Conservation (phyloP, 2,113 vertebrate species). For the Rhombomys opimus region DNA sequence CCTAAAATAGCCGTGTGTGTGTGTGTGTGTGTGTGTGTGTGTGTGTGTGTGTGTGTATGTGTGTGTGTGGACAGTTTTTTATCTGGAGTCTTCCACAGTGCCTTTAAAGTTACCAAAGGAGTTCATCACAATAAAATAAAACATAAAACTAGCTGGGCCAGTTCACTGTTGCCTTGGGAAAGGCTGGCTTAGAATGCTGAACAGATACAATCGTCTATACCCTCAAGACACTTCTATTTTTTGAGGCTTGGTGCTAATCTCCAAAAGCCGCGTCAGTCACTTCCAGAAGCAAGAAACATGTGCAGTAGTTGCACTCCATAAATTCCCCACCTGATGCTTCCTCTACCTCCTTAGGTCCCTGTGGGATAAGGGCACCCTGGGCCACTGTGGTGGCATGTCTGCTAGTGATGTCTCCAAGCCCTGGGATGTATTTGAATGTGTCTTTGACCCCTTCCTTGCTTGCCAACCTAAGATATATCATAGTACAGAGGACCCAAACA, state of each 20-base stretch:
- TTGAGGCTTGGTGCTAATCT: neutral
- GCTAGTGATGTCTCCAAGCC: neutral
- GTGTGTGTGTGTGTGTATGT: neutral
- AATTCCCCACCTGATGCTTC: neutral
- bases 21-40: neutral
- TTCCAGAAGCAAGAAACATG: neutral
- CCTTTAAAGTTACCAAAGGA: conserved; percentile 16
- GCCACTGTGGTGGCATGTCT: neutral
- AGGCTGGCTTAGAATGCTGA: neutral
- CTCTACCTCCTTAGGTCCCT: neutral
- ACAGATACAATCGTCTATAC: neutral
- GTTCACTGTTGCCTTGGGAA: conserved; percentile 18
- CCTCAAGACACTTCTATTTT: neutral
- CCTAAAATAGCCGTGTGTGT: neutral
- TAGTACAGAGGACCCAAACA: neutral
- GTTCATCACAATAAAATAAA: neutral
- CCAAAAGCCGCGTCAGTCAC: neutral
- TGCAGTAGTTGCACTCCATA: neutral
- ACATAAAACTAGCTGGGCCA: neutral
- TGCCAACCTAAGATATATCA: neutral
- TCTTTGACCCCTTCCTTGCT: conserved; percentile 16
- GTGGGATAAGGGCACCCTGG: neutral
- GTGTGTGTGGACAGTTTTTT: neutral
- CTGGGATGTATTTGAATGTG: neutral
- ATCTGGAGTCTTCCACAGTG: neutral